These are phyloP conservation scores for Operophtera brumata DNA, from an alignment of 2,888 invertebrate species.

Conservation along the genomic window DNA sequence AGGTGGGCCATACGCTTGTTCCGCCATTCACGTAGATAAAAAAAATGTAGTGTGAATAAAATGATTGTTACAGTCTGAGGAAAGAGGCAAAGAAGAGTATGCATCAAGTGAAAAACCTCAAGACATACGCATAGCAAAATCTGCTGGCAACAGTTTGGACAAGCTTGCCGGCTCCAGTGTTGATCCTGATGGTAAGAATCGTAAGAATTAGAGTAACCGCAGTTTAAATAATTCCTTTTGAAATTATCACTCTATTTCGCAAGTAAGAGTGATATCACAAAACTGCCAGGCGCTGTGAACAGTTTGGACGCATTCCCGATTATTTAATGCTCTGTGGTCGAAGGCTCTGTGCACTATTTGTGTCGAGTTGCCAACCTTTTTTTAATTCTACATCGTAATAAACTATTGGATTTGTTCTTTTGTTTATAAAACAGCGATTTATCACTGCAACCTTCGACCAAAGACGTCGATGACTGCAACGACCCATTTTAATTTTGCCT, in stretches of 20 bases:
- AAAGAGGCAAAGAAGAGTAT: conserved; percentile 85
- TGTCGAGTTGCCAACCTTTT: not conserved
- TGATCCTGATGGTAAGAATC: conserved; percentile 73
- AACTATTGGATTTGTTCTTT: too few species aligned
- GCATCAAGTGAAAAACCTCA: conserved; percentile 74
- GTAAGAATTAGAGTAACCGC: not conserved
- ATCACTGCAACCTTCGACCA: too few species aligned
- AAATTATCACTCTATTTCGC: not conserved
- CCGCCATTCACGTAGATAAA: too few species aligned
- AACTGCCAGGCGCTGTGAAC: not conserved
- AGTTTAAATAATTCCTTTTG: too few species aligned
- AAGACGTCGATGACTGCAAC: too few species aligned
- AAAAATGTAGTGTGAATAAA: not conserved
- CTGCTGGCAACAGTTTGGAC: conserved; percentile 87
- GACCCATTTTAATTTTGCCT: too few species aligned
- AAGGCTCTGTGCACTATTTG: not conserved
- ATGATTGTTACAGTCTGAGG: conserved; percentile 81
- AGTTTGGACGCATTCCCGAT: not conserved
- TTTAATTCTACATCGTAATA: too few species aligned
- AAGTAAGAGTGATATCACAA: not conserved
- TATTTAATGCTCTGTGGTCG: too few species aligned
- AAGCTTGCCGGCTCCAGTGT: conserved; percentile 85
- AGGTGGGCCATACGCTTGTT: too few species aligned
- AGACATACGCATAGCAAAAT: conserved; percentile 81
- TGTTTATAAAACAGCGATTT: too few species aligned